These are phyloP conservation scores for Panzeria rudis DNA, from an alignment of 2,888 invertebrate species.

Conservation along the genomic window DNA sequence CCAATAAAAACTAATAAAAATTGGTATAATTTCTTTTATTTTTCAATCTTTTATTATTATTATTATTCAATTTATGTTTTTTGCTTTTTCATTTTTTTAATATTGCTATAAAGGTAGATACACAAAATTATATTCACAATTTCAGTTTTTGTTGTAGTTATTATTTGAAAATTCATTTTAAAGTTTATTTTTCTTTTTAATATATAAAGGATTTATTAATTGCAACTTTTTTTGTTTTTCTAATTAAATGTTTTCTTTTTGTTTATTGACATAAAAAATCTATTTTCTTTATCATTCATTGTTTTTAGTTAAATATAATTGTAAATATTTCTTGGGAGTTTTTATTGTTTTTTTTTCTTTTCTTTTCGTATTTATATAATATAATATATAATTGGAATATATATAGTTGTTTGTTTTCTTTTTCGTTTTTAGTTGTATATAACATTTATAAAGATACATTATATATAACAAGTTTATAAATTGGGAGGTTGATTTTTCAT, in stretches of 20 bases:
- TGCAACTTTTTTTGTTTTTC: slow-evolving; percentile 51
- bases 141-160: slow-evolving; percentile 25
- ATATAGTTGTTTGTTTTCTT: slow-evolving; percentile 63
- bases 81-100: slow-evolving; percentile 57
- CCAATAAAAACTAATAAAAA: neutral
- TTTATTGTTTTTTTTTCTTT: slow-evolving; percentile 28
- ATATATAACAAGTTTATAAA: slow-evolving; percentile 73
- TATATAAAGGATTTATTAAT: slow-evolving; percentile 64
- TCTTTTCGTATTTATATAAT: slow-evolving; percentile 63
- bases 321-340: slow-evolving; percentile 65
- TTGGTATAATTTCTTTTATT: slow-evolving; percentile 43
- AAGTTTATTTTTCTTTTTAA: slow-evolving; percentile 27
- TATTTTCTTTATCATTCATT: slow-evolving; percentile 44
- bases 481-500: slow-evolving; percentile 67
- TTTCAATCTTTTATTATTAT: slow-evolving; percentile 53
- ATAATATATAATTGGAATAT: slow-evolving; percentile 73
- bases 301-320: slow-evolving; percentile 69
- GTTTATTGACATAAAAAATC: slow-evolving; percentile 70
- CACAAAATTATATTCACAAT: slow-evolving; percentile 71
- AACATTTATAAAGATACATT: slow-evolving; percentile 72
- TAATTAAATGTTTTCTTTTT: slow-evolving; percentile 57
- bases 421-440: slow-evolving; percentile 67
- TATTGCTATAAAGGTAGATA: slow-evolving; percentile 74
- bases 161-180: slow-evolving; percentile 56
- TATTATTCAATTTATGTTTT: slow-evolving; percentile 45